Base-by-base conservation (phyloP, 2,888 invertebrate genomes). In the Asteroscopus sphinx region DNA sequence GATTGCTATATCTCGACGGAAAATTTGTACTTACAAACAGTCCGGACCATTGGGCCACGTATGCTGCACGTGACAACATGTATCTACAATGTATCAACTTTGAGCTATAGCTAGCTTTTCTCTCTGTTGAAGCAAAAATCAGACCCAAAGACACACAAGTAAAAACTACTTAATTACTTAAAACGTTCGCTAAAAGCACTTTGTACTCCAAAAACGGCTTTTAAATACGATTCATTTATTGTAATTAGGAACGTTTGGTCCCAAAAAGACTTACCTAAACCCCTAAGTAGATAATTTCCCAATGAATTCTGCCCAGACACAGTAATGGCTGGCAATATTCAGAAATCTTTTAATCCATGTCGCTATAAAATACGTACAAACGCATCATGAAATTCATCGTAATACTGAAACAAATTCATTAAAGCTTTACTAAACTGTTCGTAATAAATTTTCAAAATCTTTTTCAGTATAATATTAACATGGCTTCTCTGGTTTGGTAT, bases 311-410 rank as follows among this genome's bases (percentile, higher is more conserved):
- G 13, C 33, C 46, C 55, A 42, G 42, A 35, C 46, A 33, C 33
- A 28, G 57, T 47, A 56, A 55, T 30, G 45, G 52, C 42, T 51
- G 66, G 59, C 51, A 55, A 73, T 62, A 70, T 58, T 66, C 48
- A 36, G 33, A 39, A 60, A 76, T 58, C 69, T 54, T 69, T 58
- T 73, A 69, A 74, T 69, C 69, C 44, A 3, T 37, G 33, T 52
- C 35, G 47, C 48, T 46, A 48, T 60, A 55, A 58, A 59, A 54
- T 39, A 55, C 37, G 44, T 40, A 56, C 49, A 56, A 57, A 74
- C 44, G 57, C 49, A 58, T 58, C 42, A 39, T 39, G 35, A 56
- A 49, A 62, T 53, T 44, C 32, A 45, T 52, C 17, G 37, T 25
- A n/a, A 48, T 41, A 37, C 51, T 53, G 33, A 40, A 57, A 46